Percentiles rank a stretch among this genome's conserved stretches.
Evolutionary conservation across 2,797 vertebrate species (phyloP).

Genomic region (Pachyuromys duprasi): DNA sequence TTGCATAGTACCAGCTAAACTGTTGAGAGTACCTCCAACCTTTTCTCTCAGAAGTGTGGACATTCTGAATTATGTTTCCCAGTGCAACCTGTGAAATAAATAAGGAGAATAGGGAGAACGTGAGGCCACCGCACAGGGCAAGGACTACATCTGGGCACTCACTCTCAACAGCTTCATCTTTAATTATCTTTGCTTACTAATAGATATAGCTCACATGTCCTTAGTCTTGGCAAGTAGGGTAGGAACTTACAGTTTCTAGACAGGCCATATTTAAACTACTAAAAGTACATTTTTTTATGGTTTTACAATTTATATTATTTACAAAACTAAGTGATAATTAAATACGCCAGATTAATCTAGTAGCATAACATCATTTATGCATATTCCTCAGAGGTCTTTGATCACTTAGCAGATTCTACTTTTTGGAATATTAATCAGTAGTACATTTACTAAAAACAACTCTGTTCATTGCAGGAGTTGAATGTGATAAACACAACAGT

Average conservation of each 20-base stretch:
- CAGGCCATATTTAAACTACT: conserved; percentile 10
- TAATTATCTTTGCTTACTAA: not conserved
- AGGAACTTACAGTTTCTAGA: conserved; percentile 24
- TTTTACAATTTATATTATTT: conserved; percentile 9
- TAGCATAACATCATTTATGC: conserved; percentile 29
- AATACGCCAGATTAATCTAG: conserved; percentile 27
- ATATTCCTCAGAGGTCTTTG: conserved; percentile 35
- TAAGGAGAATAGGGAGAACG: not conserved
- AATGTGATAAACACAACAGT: not conserved
- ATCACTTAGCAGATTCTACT: conserved; percentile 27
- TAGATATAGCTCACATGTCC: not conserved
- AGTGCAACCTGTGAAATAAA: not conserved
- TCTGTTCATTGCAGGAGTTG: not conserved
- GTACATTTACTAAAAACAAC: conserved; percentile 3
- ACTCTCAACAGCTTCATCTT: conserved; percentile 46
- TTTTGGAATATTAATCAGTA: conserved; percentile 24
- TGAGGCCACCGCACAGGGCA: not conserved
- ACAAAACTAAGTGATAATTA: conserved; percentile 48
- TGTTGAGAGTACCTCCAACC: not conserved
- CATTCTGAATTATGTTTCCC: conserved; percentile 60
- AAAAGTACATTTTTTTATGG: conserved; percentile 50
- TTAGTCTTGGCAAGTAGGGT: conserved; percentile 17
- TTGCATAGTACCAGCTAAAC: conserved; percentile 1
- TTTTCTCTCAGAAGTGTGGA: conserved; percentile 52
- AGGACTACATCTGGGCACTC: not conserved